A percentile compares a stretch with the other conserved stretches of the same genome.
These are phyloP conservation scores for Neodiprion pinetum DNA, from an alignment of 1,140 invertebrate genomes.

Conservation along the genomic window DNA sequence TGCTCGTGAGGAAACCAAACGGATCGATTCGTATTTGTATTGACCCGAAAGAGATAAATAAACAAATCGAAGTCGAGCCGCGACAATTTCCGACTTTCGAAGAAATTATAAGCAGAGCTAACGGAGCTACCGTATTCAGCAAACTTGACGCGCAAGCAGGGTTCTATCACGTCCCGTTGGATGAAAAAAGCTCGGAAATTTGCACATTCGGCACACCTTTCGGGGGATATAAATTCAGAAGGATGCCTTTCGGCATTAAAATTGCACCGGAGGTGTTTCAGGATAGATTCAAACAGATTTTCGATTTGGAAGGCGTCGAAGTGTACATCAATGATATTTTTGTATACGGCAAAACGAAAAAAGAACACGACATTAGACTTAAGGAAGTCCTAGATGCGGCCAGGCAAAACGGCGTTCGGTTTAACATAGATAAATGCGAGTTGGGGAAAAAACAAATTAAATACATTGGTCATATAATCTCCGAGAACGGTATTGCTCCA, in stretches of 20 bases:
- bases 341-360: constrained; percentile 36
- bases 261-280: constrained; percentile 53
- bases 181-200: constrained; percentile 43
- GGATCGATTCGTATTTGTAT: constrained; percentile 59
- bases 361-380: constrained; percentile 40
- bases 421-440: constrained; percentile 41
- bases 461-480: constrained; percentile 48
- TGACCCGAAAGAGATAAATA: constrained; percentile 62
- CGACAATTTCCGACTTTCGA: constrained; percentile 55
- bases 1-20: constrained; percentile 58
- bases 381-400: constrained; percentile 35
- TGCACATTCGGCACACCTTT: constrained; percentile 54
- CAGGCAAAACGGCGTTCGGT: constrained; percentile 31
- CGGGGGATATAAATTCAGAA: constrained; percentile 34
- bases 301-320: constrained; percentile 44
- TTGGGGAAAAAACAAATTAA: constrained; percentile 32
- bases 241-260: constrained; percentile 49
- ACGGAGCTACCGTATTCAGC: constrained; percentile 52
- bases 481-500: constrained; percentile 46
- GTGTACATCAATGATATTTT: constrained; percentile 52
- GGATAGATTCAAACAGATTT: constrained; percentile 40
- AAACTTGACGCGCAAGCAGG: constrained; percentile 57
- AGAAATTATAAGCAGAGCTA: constrained; percentile 51
- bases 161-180: constrained; percentile 57
- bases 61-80: constrained; percentile 50